phyloP scores from a whole-genome alignment of 2,113 vertebrate species.

The Leptosomus discolor region DNA sequence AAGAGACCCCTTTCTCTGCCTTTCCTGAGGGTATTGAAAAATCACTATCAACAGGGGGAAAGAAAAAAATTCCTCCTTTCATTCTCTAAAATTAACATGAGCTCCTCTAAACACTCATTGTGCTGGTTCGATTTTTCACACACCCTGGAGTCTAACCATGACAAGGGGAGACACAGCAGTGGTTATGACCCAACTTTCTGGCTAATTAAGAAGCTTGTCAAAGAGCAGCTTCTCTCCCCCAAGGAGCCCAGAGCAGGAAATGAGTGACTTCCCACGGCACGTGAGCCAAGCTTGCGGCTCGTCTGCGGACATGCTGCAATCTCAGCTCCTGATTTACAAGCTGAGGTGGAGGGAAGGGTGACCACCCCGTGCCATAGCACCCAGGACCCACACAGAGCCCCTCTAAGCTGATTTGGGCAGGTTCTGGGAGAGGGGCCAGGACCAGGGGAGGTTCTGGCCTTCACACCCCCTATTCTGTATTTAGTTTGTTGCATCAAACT shows the following conservation, averaged over 20 bases:
- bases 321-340: neutral
- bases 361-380: rapidly evolving
- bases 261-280: neutral
- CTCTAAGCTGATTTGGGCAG: neutral
- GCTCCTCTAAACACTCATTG: neutral
- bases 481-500: neutral
- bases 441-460: too few species aligned
- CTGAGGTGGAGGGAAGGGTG: rapidly evolving
- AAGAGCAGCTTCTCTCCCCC: neutral
- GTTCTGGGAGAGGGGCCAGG: neutral
- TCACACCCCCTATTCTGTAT: neutral
- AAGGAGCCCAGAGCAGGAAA: conserved; percentile 1
- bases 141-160: neutral
- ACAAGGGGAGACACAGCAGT: conserved; percentile 7
- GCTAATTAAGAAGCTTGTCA: conserved; percentile 17
- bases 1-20: neutral
- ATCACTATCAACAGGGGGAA: neutral
- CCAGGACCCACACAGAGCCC: neutral
- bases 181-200: conserved; percentile 30
- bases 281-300: neutral
- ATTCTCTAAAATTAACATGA: neutral
- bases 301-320: rapidly evolving
- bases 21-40: neutral
- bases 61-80: neutral
- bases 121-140: neutral